phyloP scores from a whole-genome alignment of 2,888 invertebrate genomes.

The Drosophila pullipes region DNA sequence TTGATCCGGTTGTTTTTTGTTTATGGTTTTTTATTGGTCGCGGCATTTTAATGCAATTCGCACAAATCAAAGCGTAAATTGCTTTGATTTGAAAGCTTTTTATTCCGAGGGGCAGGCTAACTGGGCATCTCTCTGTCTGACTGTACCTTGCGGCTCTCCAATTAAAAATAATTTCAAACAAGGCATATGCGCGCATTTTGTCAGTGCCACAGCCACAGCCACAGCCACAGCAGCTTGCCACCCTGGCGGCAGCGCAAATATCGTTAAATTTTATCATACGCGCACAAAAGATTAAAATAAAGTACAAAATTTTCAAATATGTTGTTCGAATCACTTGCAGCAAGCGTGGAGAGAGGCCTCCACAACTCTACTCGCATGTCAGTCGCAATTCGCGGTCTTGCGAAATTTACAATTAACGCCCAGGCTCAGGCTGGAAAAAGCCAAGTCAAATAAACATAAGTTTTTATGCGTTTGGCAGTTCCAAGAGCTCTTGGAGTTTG shows the following conservation, averaged over 20 bases:
- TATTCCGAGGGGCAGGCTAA: conserved; percentile 40
- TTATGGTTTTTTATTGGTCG: conserved; percentile 27
- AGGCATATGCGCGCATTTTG: conserved; percentile 71
- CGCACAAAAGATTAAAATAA: conserved; percentile 78
- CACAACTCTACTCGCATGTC: conserved; percentile 28
- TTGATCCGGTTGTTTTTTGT: conserved; percentile 55
- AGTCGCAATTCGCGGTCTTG: conserved; percentile 61
- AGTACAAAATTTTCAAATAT: conserved; percentile 71
- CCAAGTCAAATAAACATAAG: conserved; percentile 82
- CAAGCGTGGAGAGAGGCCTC: conserved; percentile 41
- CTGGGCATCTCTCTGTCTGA: conserved; percentile 31
- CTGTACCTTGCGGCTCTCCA: conserved; percentile 71
- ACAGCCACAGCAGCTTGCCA: conserved; percentile 12
- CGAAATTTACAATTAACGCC: conserved; percentile 81
- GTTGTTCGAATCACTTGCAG: conserved; percentile 52
- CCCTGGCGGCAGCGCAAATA: conserved; percentile 51
- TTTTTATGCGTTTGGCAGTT: conserved; percentile 75
- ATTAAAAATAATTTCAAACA: conserved; percentile 76
- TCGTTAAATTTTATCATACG: conserved; percentile 76
- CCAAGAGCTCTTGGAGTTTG: conserved; percentile 50
- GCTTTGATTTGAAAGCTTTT: conserved; percentile 83
- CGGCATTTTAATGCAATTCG: conserved; percentile 46
- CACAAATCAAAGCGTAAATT: conserved; percentile 84
- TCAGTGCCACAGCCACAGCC: conserved; percentile 19
- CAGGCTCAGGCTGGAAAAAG: conserved; percentile 57